phyloP scores from a whole-genome alignment of 2,888 invertebrate genomes.

The Netelia virgata region DNA sequence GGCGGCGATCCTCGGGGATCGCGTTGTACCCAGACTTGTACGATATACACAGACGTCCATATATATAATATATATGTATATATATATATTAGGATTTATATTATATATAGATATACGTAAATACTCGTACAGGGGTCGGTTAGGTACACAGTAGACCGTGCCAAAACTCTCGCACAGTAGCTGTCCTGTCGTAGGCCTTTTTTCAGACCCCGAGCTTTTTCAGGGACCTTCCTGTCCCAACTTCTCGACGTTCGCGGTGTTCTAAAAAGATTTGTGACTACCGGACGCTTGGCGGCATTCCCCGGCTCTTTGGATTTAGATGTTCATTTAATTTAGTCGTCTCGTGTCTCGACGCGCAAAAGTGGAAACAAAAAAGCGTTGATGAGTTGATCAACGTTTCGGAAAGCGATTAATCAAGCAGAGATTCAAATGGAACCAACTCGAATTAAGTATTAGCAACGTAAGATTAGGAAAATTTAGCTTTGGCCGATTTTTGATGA shows the following conservation, averaged over 20 bases:
- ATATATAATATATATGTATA: slow-evolving; percentile 3
- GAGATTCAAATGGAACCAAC: not conserved
- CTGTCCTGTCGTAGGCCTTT: slow-evolving; percentile 53
- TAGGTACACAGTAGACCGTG: slow-evolving; percentile 2
- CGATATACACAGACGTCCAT: slow-evolving; percentile 10
- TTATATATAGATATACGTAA: slow-evolving; percentile 30
- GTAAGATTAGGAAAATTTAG: not conserved
- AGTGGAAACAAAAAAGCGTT: not conserved
- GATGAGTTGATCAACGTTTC: slow-evolving; percentile 5
- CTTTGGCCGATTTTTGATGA: no score
- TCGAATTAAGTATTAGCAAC: no score
- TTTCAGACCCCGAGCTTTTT: slow-evolving; percentile 21
- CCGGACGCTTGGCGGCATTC: slow-evolving; percentile 18
- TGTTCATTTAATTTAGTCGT: slow-evolving; percentile 81
- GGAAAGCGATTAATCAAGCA: not conserved
- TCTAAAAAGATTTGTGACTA: slow-evolving; percentile 70
- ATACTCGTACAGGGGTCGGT: not conserved
- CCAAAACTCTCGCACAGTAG: slow-evolving; percentile 66
- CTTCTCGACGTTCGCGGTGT: slow-evolving; percentile 22
- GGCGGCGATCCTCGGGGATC: slow-evolving; percentile 36
- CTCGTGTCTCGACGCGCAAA: slow-evolving; percentile 12
- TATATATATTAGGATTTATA: slow-evolving; percentile 25
- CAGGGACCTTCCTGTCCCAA: slow-evolving; percentile 41
- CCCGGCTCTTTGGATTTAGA: slow-evolving; percentile 76
- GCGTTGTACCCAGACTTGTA: slow-evolving; percentile 22